Conservation (phyloP, 2,888 invertebrate species). For the Leucophenga maculata region DNA sequence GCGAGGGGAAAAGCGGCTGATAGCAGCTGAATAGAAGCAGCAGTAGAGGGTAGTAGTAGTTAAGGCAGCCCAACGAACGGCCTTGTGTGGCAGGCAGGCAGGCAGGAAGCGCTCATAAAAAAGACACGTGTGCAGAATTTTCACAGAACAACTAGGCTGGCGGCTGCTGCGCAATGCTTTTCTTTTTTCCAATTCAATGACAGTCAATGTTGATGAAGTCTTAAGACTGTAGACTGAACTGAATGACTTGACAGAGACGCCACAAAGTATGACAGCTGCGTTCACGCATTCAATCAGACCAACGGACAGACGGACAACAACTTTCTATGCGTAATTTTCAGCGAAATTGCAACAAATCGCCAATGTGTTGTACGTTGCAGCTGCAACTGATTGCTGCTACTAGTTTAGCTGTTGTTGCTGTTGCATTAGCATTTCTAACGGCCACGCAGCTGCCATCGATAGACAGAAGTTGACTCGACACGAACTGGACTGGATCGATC, state of each 20-base stretch:
- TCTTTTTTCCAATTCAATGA: slow-evolving; percentile 13
- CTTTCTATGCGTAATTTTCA: slow-evolving; percentile 60
- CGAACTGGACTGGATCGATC: slow-evolving; percentile 43
- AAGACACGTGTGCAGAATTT: slow-evolving; percentile 62
- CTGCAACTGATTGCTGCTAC: slow-evolving; percentile 31
- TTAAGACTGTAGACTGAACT: background rate
- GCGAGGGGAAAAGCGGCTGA: slow-evolving; percentile 31
- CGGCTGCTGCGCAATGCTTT: slow-evolving; percentile 3
- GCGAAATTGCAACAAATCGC: slow-evolving; percentile 54
- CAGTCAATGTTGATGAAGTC: slow-evolving; percentile 25
- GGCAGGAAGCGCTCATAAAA: slow-evolving; percentile 62
- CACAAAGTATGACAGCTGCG: slow-evolving; percentile 10
- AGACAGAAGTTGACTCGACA: slow-evolving; percentile 15
- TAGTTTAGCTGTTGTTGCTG: slow-evolving; percentile 40
- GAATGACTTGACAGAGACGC: no score
- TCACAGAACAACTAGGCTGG: background rate
- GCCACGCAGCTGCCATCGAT: slow-evolving; percentile 59
- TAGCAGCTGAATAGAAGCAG: slow-evolving; percentile 21
- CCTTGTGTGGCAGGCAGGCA: slow-evolving; percentile 34
- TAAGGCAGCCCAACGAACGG: slow-evolving; percentile 11
- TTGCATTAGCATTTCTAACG: slow-evolving; percentile 65
- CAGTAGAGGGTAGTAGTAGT: slow-evolving; percentile 25
- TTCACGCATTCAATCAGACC: background rate
- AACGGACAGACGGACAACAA: slow-evolving; percentile 44
- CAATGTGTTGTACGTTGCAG: slow-evolving; percentile 24